Base-by-base conservation (phyloP, 1,140 invertebrate species). In the Drosophila parabipectinata region DNA sequence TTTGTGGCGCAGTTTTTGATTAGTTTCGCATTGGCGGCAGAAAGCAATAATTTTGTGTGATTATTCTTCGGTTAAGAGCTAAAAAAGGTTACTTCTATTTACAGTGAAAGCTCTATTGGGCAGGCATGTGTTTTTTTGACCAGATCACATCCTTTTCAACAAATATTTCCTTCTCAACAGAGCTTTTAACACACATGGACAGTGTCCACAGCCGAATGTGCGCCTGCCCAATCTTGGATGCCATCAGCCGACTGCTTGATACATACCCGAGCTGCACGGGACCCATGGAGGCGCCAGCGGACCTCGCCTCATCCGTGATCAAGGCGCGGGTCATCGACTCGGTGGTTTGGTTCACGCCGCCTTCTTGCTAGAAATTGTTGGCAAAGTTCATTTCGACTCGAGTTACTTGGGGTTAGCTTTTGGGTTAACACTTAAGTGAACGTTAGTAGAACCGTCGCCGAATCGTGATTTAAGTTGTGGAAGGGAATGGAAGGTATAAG, bases 251-350 rank as follows among this genome's bases (percentile, higher is more conserved):
- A 30, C 26, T 39, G 37, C 48, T 58, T 52, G 62, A 93, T 96
- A 97, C 96, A 94, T 97, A 97, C 96, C 97, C 97, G 93, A 98
- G 94, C 93, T 97, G 96, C 92, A 97, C 96, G 93, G 96, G 96
- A 93, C 96, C 96, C 93, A 95, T 94, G 90, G 94, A 94, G 94
- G 96, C 96, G 93, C 95, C 94, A 91, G 94, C 94, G 91, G 94
- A 95, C 93, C 96, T 95, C 93, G 95, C 95, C 94, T 97, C 96
- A 93, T 97, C 96, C 93, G 95, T 96, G 93, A 97, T 97, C 93
- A 97, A 95, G 93, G 96, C 96, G 92, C 96, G 95, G 92, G 96
- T 97, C 96, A 97, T 97, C 93, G 96, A 97, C 93, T 97, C 96
- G 92, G 95, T 95, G 92, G 96, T 97, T 93, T 96, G 95, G 94